Evolutionary conservation across 2,113 vertebrate species (phyloP).

Genomic region (Thinocorus orbignyianus): DNA sequence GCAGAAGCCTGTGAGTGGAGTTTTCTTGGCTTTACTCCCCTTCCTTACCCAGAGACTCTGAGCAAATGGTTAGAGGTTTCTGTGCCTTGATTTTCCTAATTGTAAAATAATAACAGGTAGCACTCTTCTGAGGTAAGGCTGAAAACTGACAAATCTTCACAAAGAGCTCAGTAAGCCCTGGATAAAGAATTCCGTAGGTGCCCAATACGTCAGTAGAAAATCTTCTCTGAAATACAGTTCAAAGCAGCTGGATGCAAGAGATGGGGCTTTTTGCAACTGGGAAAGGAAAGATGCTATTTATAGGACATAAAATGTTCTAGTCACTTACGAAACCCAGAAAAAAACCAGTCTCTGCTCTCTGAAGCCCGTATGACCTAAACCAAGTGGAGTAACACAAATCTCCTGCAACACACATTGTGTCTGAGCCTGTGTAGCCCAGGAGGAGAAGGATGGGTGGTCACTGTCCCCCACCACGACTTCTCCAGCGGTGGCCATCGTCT

Average conservation of each 20-base stretch:
- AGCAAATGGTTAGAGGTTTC: neutral
- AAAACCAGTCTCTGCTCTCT: neutral
- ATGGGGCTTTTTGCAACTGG: neutral
- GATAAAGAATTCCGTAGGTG: neutral
- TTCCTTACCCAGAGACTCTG: neutral
- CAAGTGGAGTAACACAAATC: neutral
- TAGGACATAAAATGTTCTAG: neutral
- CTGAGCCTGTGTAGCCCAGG: neutral
- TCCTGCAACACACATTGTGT: accelerated
- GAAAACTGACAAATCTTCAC: neutral
- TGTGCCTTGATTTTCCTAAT: neutral
- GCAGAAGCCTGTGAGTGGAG: neutral
- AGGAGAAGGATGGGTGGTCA: neutral
- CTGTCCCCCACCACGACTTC: accelerated
- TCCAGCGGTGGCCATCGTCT: neutral
- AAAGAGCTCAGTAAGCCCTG: neutral
- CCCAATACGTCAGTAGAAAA: neutral
- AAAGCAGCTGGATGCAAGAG: neutral
- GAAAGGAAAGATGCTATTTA: neutral
- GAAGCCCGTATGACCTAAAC: neutral
- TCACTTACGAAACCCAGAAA: neutral
- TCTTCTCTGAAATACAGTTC: neutral
- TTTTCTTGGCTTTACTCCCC: neutral
- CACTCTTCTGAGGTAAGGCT: neutral
- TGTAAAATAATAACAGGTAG: neutral